These are phyloP conservation scores for Coluber constrictor DNA, from an alignment of 2,797 vertebrate species.

Conservation along the genomic window DNA sequence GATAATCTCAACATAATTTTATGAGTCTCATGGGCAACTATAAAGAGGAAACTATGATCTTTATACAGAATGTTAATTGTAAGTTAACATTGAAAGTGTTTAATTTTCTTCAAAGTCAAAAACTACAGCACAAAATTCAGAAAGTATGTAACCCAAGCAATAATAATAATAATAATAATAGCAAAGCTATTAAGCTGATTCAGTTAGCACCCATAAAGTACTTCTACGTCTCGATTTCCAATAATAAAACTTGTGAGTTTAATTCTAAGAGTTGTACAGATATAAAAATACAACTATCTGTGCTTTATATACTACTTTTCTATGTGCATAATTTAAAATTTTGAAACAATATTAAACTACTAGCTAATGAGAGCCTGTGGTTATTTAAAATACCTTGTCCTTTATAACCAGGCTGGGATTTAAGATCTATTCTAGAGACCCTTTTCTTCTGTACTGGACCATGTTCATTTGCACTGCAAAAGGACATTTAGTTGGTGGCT, in stretches of 20 bases:
- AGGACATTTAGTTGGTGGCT: neutral
- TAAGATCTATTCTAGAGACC: neutral
- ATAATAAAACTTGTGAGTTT: neutral
- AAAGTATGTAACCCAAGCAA: neutral
- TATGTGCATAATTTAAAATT: neutral
- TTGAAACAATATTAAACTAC: neutral
- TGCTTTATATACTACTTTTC: neutral
- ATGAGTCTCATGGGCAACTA: too few relatives aligned
- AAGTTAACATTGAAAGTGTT: neutral
- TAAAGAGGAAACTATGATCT: too few relatives aligned
- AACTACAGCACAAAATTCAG: neutral
- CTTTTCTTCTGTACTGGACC: neutral
- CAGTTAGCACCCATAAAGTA: neutral
- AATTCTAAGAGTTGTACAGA: neutral
- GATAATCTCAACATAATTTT: too few relatives aligned
- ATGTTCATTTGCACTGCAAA: neutral
- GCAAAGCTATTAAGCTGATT: neutral
- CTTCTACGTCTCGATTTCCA: neutral
- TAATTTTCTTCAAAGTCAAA: neutral
- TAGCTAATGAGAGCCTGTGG: neutral
- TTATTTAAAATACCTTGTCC: neutral
- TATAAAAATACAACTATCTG: neutral
- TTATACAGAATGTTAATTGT: too few relatives aligned
- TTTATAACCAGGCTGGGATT: neutral
- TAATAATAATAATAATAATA: too few relatives aligned